Evolutionary conservation across 2,797 vertebrate genomes (phyloP).

Genomic region (Fundulus diaphanus): DNA sequence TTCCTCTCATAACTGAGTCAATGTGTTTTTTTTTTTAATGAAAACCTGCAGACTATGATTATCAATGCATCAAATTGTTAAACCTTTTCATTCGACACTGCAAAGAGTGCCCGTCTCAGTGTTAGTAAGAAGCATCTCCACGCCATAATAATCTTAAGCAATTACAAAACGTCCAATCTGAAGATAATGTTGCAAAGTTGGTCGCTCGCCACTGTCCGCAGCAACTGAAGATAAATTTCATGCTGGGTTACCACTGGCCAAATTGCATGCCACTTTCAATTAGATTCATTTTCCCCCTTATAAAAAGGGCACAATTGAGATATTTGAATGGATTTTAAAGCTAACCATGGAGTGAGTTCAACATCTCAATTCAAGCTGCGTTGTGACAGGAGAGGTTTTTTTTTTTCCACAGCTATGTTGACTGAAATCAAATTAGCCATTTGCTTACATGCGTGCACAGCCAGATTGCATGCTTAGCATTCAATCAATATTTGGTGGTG

Average conservation of each 20-base stretch:
- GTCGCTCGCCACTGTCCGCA: conserved; percentile 49
- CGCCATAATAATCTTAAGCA: conserved; percentile 65
- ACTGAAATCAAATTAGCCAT: conserved; percentile 76
- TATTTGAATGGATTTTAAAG: conserved; percentile 69
- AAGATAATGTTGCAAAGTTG: conserved; percentile 62
- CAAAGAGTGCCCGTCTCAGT: conserved; percentile 19
- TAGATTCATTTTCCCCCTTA: conserved; percentile 70
- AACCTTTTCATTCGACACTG: conserved; percentile 20
- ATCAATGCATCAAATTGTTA: conserved; percentile 15
- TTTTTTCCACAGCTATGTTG: conserved; percentile 36
- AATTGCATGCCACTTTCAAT: conserved; percentile 83
- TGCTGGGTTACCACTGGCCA: conserved; percentile 76
- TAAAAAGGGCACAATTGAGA: conserved; percentile 70
- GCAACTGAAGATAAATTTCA: conserved; percentile 77
- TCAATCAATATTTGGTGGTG: conserved; percentile 78
- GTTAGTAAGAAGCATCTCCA: conserved; percentile 42
- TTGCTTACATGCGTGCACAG: conserved; percentile 68
- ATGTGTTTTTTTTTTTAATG: conserved; percentile 14
- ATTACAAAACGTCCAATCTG: conserved; percentile 67
- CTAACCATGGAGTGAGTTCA: conserved; percentile 60
- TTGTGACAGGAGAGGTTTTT: conserved; percentile 61
- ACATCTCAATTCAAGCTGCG: conserved; percentile 68
- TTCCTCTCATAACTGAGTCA: background rate
- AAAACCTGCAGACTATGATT: conserved; percentile 11
- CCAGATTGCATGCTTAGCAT: conserved; percentile 76